These are phyloP conservation scores for Drosophila nr. medialis DNA, from an alignment of 2,888 invertebrate genomes.

Conservation along the genomic window DNA sequence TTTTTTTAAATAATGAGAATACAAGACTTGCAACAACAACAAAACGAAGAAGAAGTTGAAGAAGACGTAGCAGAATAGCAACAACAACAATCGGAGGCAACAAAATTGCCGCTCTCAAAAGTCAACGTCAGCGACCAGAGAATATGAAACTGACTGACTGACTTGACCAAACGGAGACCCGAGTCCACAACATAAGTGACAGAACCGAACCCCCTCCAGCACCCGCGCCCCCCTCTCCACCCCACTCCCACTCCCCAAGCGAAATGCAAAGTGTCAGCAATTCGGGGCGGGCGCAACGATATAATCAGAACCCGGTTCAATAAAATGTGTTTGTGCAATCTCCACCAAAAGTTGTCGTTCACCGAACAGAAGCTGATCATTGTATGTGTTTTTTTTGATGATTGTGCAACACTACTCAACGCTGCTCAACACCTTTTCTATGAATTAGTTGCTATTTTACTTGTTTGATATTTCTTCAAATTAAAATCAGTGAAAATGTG, in stretches of 20 bases:
- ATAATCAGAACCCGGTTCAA: constrained; percentile 36
- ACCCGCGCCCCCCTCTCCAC: no score
- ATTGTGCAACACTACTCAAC: not conserved
- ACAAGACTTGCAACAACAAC: constrained; percentile 32
- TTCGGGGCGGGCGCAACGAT: constrained; percentile 42
- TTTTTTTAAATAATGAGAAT: constrained; percentile 37
- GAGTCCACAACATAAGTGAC: constrained; percentile 9
- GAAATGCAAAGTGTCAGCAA: constrained; percentile 46
- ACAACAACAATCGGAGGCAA: constrained; percentile 14
- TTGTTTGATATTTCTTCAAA: not conserved
- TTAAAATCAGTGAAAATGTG: not conserved
- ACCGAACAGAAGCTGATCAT: not conserved
- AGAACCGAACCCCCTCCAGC: not conserved
- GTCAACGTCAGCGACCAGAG: constrained; percentile 61
- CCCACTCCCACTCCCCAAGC: not conserved
- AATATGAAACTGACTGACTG: constrained; percentile 53
- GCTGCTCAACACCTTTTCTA: not conserved
- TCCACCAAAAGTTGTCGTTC: not conserved
- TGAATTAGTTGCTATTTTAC: not conserved
- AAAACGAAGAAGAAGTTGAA: constrained; percentile 5
- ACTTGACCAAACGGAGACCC: constrained; percentile 21
- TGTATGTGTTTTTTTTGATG: not conserved
- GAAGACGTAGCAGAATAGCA: constrained; percentile 11
- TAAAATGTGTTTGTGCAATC: constrained; percentile 18
- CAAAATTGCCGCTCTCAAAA: constrained; percentile 48